phyloP scores from a whole-genome alignment of 2,113 vertebrate genomes.

The Grammomys surdaster region DNA sequence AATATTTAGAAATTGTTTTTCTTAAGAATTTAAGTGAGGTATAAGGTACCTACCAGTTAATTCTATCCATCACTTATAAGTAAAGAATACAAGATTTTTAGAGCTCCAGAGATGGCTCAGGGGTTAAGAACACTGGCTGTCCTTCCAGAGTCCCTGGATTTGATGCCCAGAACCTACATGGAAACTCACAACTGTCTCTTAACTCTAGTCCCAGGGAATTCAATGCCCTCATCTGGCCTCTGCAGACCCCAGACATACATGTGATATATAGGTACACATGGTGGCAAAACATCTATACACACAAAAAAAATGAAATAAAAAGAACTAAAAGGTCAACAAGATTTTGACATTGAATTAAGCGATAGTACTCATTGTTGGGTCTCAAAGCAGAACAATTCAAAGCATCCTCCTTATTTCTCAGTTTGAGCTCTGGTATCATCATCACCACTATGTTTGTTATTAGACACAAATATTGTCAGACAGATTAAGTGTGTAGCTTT shows the following conservation, averaged over 20 bases:
- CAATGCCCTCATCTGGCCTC: not conserved
- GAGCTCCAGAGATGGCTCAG: not conserved
- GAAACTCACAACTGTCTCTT: not conserved
- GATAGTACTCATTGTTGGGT: not conserved
- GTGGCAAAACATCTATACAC: not conserved
- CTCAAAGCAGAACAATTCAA: not conserved
- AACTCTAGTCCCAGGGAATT: not conserved
- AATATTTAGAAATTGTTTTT: not conserved
- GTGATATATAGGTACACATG: not conserved
- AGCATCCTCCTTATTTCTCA: not conserved
- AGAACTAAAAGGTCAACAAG: not conserved
- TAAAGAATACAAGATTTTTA: not conserved
- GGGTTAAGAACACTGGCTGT: not conserved
- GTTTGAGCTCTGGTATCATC: not conserved
- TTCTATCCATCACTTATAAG: not conserved
- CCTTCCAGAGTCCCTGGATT: not conserved
- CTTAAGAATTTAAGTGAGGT: not conserved
- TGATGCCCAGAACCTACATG: not conserved
- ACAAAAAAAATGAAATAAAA: not conserved
- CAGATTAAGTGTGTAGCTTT: not conserved
- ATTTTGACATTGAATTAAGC: not conserved
- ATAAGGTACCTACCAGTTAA: not conserved
- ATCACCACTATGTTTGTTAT: not conserved
- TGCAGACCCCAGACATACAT: not conserved
- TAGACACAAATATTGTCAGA: not conserved